These are phyloP conservation scores for Dicrurus megarhynchus DNA, from an alignment of 2,113 vertebrate species.

Conservation along the genomic window DNA sequence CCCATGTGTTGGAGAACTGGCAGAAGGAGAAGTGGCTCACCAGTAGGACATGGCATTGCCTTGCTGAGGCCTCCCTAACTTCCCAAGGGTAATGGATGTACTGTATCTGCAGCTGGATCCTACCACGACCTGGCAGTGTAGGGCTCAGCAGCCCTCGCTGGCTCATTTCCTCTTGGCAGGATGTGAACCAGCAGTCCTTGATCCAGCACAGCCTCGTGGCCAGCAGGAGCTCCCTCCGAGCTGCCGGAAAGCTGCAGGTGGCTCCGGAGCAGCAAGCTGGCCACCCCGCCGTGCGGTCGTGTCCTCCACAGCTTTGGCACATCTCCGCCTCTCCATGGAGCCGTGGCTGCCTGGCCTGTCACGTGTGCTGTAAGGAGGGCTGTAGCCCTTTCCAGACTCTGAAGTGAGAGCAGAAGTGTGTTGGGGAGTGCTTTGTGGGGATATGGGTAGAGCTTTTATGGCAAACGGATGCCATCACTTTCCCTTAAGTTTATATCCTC, in stretches of 20 bases:
- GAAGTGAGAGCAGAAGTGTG: neutral
- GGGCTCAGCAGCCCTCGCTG: neutral
- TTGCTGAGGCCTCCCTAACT: accelerated
- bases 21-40: neutral
- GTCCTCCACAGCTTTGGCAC: neutral
- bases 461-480: neutral
- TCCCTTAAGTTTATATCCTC: neutral
- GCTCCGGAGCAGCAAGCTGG: neutral
- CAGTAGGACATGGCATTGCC: neutral
- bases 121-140: accelerated
- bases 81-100: neutral
- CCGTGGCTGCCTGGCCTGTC: neutral
- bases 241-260: neutral
- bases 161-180: neutral
- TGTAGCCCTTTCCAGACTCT: neutral
- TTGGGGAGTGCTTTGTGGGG: neutral
- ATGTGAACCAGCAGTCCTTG: neutral
- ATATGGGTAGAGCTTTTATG: neutral
- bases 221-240: neutral
- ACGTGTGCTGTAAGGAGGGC: neutral
- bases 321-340: neutral
- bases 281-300: accelerated
- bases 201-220: neutral
- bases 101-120: neutral
- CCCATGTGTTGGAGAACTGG: neutral